phyloP scores from a whole-genome alignment of 1,140 invertebrate genomes.

The Leptopilina boulardi region DNA sequence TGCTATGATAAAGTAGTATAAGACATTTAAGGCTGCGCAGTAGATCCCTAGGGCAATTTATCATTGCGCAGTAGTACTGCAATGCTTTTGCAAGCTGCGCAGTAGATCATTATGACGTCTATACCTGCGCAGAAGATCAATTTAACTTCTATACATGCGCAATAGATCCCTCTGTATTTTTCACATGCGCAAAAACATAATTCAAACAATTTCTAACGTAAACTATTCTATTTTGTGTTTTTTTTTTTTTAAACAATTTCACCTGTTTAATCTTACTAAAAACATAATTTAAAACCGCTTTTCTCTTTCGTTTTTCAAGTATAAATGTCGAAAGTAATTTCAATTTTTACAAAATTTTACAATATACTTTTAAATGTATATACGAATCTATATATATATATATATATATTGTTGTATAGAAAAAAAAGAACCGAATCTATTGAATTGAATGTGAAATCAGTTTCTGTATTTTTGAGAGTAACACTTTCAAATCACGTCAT shows the following conservation, averaged over 20 bases:
- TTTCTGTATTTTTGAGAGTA: not conserved
- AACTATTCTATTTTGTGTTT: too few species aligned
- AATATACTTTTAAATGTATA: too few species aligned
- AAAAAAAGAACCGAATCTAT: not conserved
- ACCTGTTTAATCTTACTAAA: too few species aligned
- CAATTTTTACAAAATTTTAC: too few species aligned
- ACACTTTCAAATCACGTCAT: slow-evolving; percentile 22
- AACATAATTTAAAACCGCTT: too few species aligned
- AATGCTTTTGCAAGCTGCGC: not conserved
- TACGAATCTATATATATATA: too few species aligned
- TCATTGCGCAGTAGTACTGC: not conserved
- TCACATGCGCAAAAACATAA: not conserved
- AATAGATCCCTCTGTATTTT: not conserved
- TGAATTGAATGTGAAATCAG: slow-evolving; percentile 12
- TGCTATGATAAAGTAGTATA: too few species aligned
- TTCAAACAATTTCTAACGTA: too few species aligned
- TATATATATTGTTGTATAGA: too few species aligned
- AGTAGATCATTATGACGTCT: not conserved
- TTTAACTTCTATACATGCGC: not conserved
- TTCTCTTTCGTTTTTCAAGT: too few species aligned
- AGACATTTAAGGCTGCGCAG: not conserved
- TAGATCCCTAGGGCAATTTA: not conserved
- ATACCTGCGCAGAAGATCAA: not conserved
- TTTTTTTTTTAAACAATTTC: too few species aligned
- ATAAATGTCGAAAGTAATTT: too few species aligned